These are phyloP conservation scores for Caenorhabditis wallacei DNA, from an alignment of 2,888 invertebrate genomes.

Conservation along the genomic window DNA sequence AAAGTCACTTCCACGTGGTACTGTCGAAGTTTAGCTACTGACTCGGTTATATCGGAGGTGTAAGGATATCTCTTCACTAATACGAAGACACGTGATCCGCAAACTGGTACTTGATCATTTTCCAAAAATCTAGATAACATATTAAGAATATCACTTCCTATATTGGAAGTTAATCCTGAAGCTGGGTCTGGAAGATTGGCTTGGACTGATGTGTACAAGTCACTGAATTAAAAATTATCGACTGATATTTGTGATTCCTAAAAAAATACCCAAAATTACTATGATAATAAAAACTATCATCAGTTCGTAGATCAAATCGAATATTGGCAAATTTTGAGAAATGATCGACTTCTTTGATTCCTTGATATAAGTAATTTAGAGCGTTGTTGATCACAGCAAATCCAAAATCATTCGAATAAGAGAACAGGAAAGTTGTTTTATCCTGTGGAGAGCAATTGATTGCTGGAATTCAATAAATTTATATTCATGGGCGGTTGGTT, in stretches of 20 bases:
- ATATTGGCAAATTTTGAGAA: background rate
- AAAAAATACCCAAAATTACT: background rate
- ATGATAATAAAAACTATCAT: background rate
- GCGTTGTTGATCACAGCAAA: background rate
- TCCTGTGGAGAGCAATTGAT: no score
- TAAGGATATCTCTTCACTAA: constrained; percentile 7
- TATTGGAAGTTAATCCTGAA: background rate
- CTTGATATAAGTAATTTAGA: no score
- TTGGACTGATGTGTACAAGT: background rate
- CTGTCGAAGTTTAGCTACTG: background rate
- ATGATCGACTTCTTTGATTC: background rate
- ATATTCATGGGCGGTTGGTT: no score
- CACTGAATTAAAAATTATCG: background rate
- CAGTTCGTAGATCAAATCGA: background rate
- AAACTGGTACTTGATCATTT: background rate
- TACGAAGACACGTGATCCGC: background rate
- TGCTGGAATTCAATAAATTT: no score
- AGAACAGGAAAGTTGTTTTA: background rate
- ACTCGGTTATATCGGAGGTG: background rate
- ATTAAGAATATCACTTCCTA: background rate
- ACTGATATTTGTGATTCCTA: background rate
- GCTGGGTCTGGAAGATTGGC: background rate
- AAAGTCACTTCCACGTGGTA: background rate
- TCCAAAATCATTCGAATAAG: background rate
- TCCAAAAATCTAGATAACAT: background rate